phyloP scores from a whole-genome alignment of 2,113 vertebrate genomes.

The Lonchura striata region DNA sequence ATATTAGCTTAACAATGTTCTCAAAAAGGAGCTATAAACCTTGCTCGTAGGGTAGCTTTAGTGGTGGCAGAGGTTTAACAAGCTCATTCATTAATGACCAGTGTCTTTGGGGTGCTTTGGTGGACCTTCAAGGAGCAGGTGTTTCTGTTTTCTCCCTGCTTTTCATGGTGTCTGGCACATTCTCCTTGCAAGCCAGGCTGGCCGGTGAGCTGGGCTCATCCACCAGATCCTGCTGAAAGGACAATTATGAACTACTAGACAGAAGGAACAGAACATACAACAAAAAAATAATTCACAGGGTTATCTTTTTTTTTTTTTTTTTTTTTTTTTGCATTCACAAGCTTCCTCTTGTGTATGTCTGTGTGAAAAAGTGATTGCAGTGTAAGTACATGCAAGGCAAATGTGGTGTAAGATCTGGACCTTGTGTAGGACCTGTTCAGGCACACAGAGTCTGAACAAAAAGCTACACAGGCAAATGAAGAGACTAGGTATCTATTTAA shows the following conservation, averaged over 20 bases:
- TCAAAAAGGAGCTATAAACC: constrained; percentile 29
- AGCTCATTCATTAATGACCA: background rate
- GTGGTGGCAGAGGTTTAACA: constrained; percentile 4
- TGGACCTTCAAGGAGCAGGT: constrained; percentile 35
- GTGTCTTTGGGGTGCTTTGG: constrained; percentile 12
- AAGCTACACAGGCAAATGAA: background rate
- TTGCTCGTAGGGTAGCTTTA: background rate
- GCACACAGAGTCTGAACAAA: background rate
- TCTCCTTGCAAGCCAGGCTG: background rate
- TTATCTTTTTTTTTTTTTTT: background rate
- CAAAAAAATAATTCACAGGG: background rate
- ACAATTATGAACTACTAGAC: rapidly evolving
- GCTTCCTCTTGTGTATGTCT: background rate
- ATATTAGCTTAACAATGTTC: constrained; percentile 30
- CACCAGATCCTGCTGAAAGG: background rate
- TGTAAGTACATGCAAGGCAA: rapidly evolving
- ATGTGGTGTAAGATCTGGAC: rapidly evolving
- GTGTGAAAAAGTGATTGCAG: background rate
- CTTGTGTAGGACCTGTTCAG: background rate
- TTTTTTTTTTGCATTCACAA: background rate
- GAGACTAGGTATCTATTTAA: background rate
- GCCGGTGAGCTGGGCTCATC: background rate
- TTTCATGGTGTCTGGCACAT: background rate
- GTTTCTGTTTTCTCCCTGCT: constrained; percentile 12
- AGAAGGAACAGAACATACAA: background rate